phyloP scores from a whole-genome alignment of 2,888 invertebrate species.

The Aethes cnicana region DNA sequence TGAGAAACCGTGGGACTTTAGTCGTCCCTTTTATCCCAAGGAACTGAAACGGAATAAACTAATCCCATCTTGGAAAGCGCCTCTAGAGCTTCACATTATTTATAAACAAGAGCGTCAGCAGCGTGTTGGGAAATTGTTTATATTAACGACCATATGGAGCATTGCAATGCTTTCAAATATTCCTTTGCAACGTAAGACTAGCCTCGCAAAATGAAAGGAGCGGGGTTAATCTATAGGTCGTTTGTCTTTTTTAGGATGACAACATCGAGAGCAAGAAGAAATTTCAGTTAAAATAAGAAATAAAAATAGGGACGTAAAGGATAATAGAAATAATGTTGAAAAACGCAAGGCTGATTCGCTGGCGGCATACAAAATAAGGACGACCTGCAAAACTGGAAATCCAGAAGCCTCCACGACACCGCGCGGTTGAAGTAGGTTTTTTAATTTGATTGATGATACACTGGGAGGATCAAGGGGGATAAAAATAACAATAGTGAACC shows the following conservation, averaged over 20 bases:
- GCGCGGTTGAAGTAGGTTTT: not conserved
- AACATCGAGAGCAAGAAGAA: too few species aligned
- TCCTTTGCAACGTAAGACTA: not conserved
- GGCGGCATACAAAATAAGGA: slow-evolving; percentile 22
- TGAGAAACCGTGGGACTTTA: not conserved
- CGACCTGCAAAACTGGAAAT: slow-evolving; percentile 10
- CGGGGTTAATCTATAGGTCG: too few species aligned
- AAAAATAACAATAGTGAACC: not conserved
- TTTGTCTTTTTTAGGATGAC: too few species aligned
- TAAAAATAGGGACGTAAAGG: slow-evolving; percentile 14
- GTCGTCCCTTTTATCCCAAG: not conserved
- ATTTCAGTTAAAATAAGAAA: too few species aligned
- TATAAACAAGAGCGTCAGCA: slow-evolving; percentile 21
- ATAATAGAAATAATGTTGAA: slow-evolving; percentile 19
- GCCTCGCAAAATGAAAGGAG: not conserved
- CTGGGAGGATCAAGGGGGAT: not conserved
- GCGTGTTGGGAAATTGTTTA: slow-evolving; percentile 26
- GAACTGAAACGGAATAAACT: not conserved
- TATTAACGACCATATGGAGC: slow-evolving; percentile 15
- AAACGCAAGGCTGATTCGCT: slow-evolving; percentile 8
- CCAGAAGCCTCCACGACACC: slow-evolving; percentile 1
- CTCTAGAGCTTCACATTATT: slow-evolving; percentile 17
- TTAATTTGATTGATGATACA: not conserved
- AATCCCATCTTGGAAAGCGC: not conserved
- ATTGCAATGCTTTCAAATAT: slow-evolving; percentile 15